Percentiles rank a stretch among this genome's conserved stretches.
These are phyloP conservation scores for Eupithecia pulchellata DNA, from an alignment of 2,888 invertebrate species.

Conservation along the genomic window DNA sequence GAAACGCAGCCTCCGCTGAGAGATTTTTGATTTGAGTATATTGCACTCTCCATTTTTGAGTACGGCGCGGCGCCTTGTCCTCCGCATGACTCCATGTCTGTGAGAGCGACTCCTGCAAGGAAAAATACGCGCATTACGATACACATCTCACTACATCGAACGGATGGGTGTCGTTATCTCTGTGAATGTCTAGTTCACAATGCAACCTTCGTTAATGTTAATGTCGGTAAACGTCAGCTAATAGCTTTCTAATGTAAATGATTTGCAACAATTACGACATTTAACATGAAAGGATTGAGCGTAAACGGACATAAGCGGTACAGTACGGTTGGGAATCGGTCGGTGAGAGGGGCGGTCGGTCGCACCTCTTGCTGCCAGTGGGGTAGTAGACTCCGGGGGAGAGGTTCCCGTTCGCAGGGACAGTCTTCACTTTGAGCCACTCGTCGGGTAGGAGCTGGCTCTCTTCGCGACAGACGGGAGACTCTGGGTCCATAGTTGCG, in stretches of 20 bases:
- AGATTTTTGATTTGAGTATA: constrained; percentile 94
- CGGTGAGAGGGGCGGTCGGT: constrained; percentile 60
- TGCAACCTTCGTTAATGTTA: constrained; percentile 77
- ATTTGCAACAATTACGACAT: constrained; percentile 50
- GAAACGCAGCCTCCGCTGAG: constrained; percentile 91
- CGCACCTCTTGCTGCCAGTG: constrained; percentile 81
- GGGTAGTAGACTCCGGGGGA: constrained; percentile 83
- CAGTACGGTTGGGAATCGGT: constrained; percentile 72
- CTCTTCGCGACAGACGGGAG: constrained; percentile 80
- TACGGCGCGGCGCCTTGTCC: constrained; percentile 93
- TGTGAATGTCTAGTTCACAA: constrained; percentile 72
- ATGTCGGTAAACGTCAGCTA: constrained; percentile 67
- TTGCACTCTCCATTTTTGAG: constrained; percentile 99
- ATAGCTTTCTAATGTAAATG: constrained; percentile 65
- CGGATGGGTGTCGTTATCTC: constrained; percentile 57
- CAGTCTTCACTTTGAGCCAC: constrained; percentile 80
- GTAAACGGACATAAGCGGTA: constrained; percentile 73
- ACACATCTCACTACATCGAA: constrained; percentile 45
- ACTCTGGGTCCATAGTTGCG: constrained; percentile 72
- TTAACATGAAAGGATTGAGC: constrained; percentile 47
- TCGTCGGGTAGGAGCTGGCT: constrained; percentile 79
- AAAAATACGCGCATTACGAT: constrained; percentile 58
- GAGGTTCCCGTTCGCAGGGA: constrained; percentile 76
- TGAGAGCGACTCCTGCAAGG: constrained; percentile 88
- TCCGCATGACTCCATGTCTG: constrained; percentile 88